Base-by-base conservation (phyloP, 92 coral and sea anemone species). In the Virgularia gustaviana region DNA sequence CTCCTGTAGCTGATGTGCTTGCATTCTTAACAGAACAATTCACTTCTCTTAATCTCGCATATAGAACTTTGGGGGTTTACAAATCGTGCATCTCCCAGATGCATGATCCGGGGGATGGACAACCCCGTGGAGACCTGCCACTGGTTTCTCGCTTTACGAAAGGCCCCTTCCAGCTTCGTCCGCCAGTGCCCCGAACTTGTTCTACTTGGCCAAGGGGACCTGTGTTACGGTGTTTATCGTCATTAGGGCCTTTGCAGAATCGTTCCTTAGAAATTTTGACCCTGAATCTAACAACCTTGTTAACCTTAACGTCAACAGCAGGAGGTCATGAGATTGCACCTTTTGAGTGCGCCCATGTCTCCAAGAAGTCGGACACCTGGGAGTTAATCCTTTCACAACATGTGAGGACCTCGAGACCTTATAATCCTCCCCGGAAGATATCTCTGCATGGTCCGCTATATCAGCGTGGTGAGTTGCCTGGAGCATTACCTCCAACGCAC, bases 1-100 rank as follows among this genome's bases (percentile, higher is more conserved):
- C 83, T 16, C 80, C 81, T 31, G 81, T 83, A 31, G 49, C 49
- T 32, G 83, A 77, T 58, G 82, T 83, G 10, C 35, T 83, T 39
- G 53, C 62, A 22, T 77, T 78, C 57, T 33, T 77, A 47, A 45
- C 72, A 6, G 74, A 68, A 41, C 71, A 44, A 18, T 35, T 49
- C 55, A 68, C 33, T 49, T 6, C 38, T 4, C 75, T 43, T 33
- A 49, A 32, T 49, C 45, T 68, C 7, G 75, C 75, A n/a, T 51
- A 68, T 78, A 41, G 83, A 42, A 83, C 87, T 7, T 20, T 63
- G 42, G n/a, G n/a, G n/a, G n/a, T n/a, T n/a, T n/a, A n/a, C n/a
- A n/a, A n/a, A n/a, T n/a, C n/a, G n/a, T n/a, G n/a, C n/a, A n/a
- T n/a, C n/a, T n/a, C n/a, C n/a, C n/a, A n/a, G n/a, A n/a, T n/a